Evolutionary conservation across 2,113 vertebrate genomes (phyloP), one percentile per base, ranked within the genome.

Genomic region (Paralichthys olivaceus): DNA sequence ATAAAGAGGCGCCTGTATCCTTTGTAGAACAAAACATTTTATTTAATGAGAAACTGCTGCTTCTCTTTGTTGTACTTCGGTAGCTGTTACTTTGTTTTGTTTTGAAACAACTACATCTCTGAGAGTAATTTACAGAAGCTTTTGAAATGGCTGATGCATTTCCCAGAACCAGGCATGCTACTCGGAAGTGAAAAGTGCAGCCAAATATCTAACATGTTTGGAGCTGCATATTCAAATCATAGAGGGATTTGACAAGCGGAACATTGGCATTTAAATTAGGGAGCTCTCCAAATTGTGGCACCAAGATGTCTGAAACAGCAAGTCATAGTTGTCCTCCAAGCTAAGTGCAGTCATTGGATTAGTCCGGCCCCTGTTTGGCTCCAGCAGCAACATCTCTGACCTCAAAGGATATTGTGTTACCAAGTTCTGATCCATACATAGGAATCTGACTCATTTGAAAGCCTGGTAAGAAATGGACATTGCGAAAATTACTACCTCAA

Each of bases 381-480:
- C 9, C 54, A 81, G 55, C 37, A 75, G 5, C 64, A 54, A 64
- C 17, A 61, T 63, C 56, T 72, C 53, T 53, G 25, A 69, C 34
- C 61, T 70, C 53, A 15, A 28, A 75, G 37, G 47, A 80, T 66
- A 73, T 75, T 22, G 61, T 53, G 61, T 78, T 79, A 68, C 75
- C 19, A 51, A 29, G 32, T 75, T 37, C 25, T 32, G 34, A 54
- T 65, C 43, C 56, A 29, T 25, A 55, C 22, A 51, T 40, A 49
- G 40, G 54, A 70, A 0, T 22, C 40, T 55, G 60, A 71, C 63
- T 58, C 54, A 49, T 8, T 28, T 49, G 6, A 0, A 60, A 69
- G 37, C 5, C 1, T 53, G 53, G 7, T 15, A 29, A 61, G 12
- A 22, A 60, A 65, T n/a, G 23, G 17, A 53, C 5, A 22, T 29